Evolutionary conservation across 92 coral and sea anemone genomes (phyloP).

Genomic region (Siderastrea radians): DNA sequence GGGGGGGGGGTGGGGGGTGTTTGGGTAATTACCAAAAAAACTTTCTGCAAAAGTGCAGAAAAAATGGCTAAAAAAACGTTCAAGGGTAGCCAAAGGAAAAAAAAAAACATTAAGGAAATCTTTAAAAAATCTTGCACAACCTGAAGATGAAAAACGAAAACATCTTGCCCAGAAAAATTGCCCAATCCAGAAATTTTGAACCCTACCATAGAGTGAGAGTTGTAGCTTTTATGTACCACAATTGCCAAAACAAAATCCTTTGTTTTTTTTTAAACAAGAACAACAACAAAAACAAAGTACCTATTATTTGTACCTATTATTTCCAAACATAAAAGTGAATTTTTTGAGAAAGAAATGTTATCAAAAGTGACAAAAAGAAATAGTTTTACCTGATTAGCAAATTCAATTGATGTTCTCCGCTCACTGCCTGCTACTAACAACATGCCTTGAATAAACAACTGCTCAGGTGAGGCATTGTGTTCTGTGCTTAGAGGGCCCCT

Average conservation of each 20-base stretch:
- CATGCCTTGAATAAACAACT: slow-evolving; percentile 51
- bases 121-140: too few relatives aligned
- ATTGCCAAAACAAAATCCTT: background rate
- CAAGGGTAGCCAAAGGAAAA: too few relatives aligned
- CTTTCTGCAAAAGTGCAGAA: too few relatives aligned
- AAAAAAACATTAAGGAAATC: too few relatives aligned
- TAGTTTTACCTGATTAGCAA: slow-evolving; percentile 33
- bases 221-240: slow-evolving; percentile 9
- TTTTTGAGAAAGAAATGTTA: background rate
- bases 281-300: slow-evolving; percentile 3
- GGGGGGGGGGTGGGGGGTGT: too few relatives aligned
- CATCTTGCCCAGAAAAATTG: too few relatives aligned
- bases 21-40: too few relatives aligned
- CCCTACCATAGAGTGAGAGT: background rate
- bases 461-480: slow-evolving; percentile 48
- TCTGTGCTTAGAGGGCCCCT: slow-evolving; percentile 44
- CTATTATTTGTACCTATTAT: background rate
- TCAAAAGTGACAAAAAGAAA: background rate
- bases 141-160: too few relatives aligned
- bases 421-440: slow-evolving; percentile 35
- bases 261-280: background rate
- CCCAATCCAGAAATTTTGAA: too few relatives aligned
- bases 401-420: slow-evolving; percentile 46
- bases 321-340: background rate
- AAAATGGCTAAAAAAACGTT: too few relatives aligned